phyloP scores from a whole-genome alignment of 2,113 vertebrate species.

The Brachyhypopomus occidentalis region DNA sequence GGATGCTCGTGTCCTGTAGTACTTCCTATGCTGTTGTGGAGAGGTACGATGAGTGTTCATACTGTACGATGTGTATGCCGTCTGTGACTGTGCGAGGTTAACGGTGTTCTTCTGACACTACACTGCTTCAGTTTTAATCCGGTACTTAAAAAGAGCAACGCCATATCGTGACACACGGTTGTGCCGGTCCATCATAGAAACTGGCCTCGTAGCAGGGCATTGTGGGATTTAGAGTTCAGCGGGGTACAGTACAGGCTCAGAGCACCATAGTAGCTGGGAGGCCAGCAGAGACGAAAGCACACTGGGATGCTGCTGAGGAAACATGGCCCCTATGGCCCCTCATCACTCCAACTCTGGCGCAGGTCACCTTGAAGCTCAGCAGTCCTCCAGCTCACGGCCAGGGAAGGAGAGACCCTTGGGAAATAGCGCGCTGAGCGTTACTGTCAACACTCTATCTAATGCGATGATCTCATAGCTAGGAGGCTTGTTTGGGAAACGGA shows the following conservation, averaged over 20 bases:
- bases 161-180: not conserved
- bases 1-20: slow-evolving; percentile 48
- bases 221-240: slow-evolving; percentile 11
- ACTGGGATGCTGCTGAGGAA: slow-evolving; percentile 24
- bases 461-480: not conserved
- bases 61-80: slow-evolving; percentile 16
- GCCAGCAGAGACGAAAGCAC: slow-evolving; percentile 30
- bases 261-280: slow-evolving; percentile 51
- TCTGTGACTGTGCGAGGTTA: slow-evolving; percentile 2
- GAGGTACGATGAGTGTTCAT: slow-evolving; percentile 37
- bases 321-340: slow-evolving; percentile 28
- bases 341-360: not conserved
- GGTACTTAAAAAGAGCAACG: slow-evolving; percentile 12
- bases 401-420: not conserved
- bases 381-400: slow-evolving; percentile 5
- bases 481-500: not conserved
- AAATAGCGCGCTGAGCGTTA: not conserved
- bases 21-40: slow-evolving; percentile 34
- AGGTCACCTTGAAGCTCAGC: slow-evolving; percentile 19
- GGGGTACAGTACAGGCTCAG: slow-evolving; percentile 46
- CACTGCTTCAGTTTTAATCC: not conserved
- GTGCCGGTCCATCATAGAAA: slow-evolving; percentile 20
- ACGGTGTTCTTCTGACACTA: not conserved
- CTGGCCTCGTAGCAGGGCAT: slow-evolving; percentile 26
- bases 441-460: not conserved